A percentile compares a stretch with the other conserved stretches of the same genome.
These are phyloP conservation scores for Acipenser transmontanus DNA, from an alignment of 2,797 vertebrate genomes.

Conservation along the genomic window DNA sequence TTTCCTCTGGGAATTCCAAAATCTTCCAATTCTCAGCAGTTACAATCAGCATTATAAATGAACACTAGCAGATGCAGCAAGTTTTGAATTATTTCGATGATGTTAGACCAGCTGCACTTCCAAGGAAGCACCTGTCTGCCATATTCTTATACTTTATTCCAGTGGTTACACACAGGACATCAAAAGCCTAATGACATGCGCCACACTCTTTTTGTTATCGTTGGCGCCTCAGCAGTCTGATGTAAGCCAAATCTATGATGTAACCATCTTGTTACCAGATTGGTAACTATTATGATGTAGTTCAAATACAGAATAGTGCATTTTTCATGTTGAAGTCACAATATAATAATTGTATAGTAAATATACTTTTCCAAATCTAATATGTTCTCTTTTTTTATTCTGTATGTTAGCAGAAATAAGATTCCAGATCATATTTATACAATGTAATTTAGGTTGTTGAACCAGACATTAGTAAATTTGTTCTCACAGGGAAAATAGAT, in stretches of 20 bases:
- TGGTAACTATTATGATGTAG: not conserved
- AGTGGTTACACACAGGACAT: slow-evolving; percentile 1
- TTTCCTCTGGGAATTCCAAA: not conserved
- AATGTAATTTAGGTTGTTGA: no score
- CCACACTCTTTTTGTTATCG: slow-evolving; percentile 3
- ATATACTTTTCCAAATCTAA: not conserved
- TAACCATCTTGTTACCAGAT: slow-evolving; percentile 4
- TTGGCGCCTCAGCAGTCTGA: not conserved
- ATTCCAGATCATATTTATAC: not conserved
- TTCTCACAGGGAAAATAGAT: no score
- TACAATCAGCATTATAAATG: not conserved
- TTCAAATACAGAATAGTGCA: not conserved
- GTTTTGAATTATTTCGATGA: not conserved
- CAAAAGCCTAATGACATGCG: slow-evolving; percentile 1
- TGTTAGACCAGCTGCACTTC: not conserved
- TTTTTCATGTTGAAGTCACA: not conserved
- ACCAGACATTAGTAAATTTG: no score
- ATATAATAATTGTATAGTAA: not conserved
- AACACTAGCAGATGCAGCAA: not conserved
- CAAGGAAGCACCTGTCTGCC: slow-evolving; percentile 14
- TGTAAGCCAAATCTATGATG: slow-evolving; percentile 6
- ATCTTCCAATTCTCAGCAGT: not conserved
- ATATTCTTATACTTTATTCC: slow-evolving; percentile 7
- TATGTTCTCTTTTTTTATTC: not conserved
- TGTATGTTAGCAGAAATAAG: not conserved